phyloP scores from a whole-genome alignment of 2,797 vertebrate species.

The Notoglanidium macrostoma region DNA sequence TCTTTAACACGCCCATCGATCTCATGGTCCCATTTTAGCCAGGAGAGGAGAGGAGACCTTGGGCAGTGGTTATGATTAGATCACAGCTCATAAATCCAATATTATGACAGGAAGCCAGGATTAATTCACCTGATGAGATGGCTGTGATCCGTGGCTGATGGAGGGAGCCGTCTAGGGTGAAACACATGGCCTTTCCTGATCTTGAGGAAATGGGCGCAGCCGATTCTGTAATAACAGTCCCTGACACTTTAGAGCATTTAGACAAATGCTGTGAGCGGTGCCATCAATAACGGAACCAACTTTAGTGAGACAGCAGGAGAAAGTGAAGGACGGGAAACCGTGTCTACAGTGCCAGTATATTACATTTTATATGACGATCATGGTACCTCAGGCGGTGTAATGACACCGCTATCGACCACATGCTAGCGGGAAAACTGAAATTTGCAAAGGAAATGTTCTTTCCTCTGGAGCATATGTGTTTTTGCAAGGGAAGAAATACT shows the following conservation, averaged over 20 bases:
- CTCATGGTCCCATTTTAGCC: constrained; percentile 56
- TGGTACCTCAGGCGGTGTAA: background rate
- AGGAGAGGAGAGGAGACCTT: constrained; percentile 47
- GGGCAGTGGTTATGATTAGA: constrained; percentile 66
- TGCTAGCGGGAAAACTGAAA: background rate
- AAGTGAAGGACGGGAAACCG: constrained; percentile 16
- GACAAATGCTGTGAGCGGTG: constrained; percentile 48
- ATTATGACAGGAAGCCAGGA: constrained; percentile 67
- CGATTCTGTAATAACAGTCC: constrained; percentile 44
- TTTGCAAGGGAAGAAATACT: background rate
- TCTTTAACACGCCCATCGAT: constrained; percentile 66
- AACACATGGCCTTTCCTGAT: constrained; percentile 16
- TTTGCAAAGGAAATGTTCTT: background rate
- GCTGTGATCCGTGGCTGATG: constrained; percentile 59
- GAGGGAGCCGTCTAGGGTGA: constrained; percentile 53
- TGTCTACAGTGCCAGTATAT: background rate
- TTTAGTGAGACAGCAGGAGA: constrained; percentile 33
- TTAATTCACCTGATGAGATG: constrained; percentile 69
- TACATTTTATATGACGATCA: background rate
- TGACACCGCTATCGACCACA: background rate
- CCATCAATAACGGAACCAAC: constrained; percentile 34
- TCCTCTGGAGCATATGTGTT: background rate
- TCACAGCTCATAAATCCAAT: constrained; percentile 66
- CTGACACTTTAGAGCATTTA: constrained; percentile 46
- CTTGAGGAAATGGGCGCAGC: constrained; percentile 34